Evolutionary conservation across 2,888 invertebrate genomes (phyloP), one percentile per base, ranked within the genome.

Genomic region (Ptychoptera albimana): DNA sequence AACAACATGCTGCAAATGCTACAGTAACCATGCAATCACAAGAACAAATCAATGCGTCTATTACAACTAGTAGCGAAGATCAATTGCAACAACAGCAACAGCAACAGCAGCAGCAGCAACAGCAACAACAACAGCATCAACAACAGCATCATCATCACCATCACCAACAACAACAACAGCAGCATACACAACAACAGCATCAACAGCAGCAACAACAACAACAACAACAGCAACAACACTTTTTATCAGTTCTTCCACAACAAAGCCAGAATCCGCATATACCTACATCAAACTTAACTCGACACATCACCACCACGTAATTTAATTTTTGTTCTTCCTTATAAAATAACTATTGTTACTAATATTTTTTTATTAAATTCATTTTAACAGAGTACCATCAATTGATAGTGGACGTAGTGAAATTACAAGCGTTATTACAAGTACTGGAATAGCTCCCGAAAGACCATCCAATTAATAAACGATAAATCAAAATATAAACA

Each of bases 361-460:
- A 23, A 23, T 7, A 41, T 15, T 32, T 47, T 46, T 39, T 40
- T 52, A 47, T n/a, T n/a, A n/a, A n/a, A n/a, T n/a, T n/a, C n/a
- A n/a, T 48, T 46, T 46, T 64, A 68, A 42, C 56, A 76, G 75
- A 53, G 72, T 74, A 42, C 71, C 75, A 52, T 70, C 75, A 49
- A 59, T 76, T 56, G 76, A 75, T 56, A 57, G 53, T n/a, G 52
- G 57, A 32, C 57, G 63, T 23, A 52, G 56, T 23, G 65, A 65
- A 48, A 56, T 64, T 44, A 68, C 60, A 11, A 67, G 67, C 46
- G 73, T 74, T 41, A 74, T 74, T 51, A 74, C 73, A 8, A 72
- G 73, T 39, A 72, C 72, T 30, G 66, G 66, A 8, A 50, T 62
- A 36, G 60, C 66, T 23, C 7, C 23, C 35, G 64, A 65, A 46